These are phyloP conservation scores for Spermophilus dauricus DNA, from an alignment of 2,113 vertebrate genomes.

Conservation along the genomic window DNA sequence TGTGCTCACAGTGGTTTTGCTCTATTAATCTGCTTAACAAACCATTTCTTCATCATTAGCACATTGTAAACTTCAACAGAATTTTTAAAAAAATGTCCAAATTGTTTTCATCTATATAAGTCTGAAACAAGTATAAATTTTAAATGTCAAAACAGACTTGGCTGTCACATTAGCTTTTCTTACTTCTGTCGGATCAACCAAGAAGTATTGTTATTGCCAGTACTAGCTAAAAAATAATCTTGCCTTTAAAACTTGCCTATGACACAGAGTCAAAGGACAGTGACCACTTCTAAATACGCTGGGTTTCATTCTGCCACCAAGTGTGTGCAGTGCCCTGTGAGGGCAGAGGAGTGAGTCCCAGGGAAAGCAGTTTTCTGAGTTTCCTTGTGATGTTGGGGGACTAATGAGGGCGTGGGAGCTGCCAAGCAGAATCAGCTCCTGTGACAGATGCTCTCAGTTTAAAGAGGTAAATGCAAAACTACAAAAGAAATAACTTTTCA, in stretches of 20 bases:
- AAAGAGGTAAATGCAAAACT: slow-evolving; percentile 78
- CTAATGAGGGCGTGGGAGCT: neutral
- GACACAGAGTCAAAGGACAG: neutral
- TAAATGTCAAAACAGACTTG: slow-evolving; percentile 57
- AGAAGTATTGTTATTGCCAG: neutral
- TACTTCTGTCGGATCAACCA: neutral
- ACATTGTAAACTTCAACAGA: slow-evolving; percentile 61
- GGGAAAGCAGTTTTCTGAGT: slow-evolving; percentile 9
- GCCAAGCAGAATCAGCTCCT: slow-evolving; percentile 42
- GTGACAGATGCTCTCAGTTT: slow-evolving; percentile 71
- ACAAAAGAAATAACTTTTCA: slow-evolving; percentile 79
- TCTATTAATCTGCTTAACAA: slow-evolving; percentile 75
- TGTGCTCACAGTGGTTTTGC: slow-evolving; percentile 59
- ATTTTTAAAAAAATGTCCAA: slow-evolving; percentile 37
- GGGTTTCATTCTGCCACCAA: neutral
- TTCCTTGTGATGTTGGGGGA: neutral
- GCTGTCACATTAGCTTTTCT: neutral
- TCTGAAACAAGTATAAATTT: neutral
- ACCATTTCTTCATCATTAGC: slow-evolving; percentile 63
- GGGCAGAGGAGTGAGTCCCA: neutral
- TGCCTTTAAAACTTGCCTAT: neutral
- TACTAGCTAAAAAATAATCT: neutral
- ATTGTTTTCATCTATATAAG: neutral
- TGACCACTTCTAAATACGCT: neutral
- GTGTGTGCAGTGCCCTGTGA: neutral